Conservation (phyloP, 2,797 vertebrate species). For the Coreius guichenoti region DNA sequence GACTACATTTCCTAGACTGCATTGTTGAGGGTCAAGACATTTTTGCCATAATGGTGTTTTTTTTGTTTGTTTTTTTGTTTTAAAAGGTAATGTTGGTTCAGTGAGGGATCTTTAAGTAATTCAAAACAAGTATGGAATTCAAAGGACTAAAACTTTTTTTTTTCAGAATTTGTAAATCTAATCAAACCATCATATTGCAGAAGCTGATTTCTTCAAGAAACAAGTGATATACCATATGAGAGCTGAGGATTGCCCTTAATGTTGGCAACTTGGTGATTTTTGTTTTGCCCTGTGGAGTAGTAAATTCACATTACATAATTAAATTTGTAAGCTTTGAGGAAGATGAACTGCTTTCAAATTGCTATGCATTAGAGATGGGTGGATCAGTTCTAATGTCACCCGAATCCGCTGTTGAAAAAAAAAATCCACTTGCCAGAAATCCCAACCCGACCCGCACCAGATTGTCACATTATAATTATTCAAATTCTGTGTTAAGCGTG, state of each 20-base stretch:
- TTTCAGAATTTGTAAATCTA: background rate
- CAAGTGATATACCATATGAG: background rate
- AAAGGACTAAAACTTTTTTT: background rate
- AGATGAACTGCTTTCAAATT: background rate
- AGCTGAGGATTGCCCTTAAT: conserved; percentile 1
- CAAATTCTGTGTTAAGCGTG: too few species aligned
- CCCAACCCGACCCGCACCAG: too few species aligned
- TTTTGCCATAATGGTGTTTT: background rate
- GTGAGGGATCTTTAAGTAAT: background rate
- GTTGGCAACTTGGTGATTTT: background rate
- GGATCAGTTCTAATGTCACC: background rate
- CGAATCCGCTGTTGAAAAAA: background rate
- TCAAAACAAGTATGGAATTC: background rate
- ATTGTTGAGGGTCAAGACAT: background rate
- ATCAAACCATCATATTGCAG: background rate
- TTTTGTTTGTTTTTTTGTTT: background rate
- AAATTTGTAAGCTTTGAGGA: background rate
- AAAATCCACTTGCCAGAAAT: too few species aligned
- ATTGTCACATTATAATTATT: too few species aligned
- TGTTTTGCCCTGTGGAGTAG: background rate
- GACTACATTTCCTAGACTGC: background rate
- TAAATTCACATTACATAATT: background rate
- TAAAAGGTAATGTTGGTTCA: background rate
- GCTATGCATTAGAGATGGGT: background rate
- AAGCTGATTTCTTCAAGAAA: conserved; percentile 7